Base-by-base conservation (phyloP, 2,888 invertebrate species). In the Zelleria hepariella region DNA sequence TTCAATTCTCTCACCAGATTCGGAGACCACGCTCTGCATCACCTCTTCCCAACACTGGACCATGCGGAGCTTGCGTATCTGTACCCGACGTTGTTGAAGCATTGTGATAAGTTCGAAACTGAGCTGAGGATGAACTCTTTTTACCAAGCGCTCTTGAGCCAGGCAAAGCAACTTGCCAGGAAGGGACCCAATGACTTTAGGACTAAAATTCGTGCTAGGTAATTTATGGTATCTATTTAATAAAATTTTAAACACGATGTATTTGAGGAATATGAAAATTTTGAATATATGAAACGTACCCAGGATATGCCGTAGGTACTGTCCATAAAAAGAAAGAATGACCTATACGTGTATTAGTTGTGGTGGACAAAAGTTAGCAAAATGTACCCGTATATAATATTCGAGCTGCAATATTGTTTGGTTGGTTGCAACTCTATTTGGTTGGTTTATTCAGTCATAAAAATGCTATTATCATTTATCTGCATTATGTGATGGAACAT, bases 41-140 rank as follows among this genome's bases (percentile, higher is more conserved):
- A 96, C 77, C 82, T 96, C 21, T 93, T 96, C 67, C 96, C 96
- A 0, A 94, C 95, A 0, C 68, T 96, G 32, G 96, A 96, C 73
- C 95, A 96, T 68, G 92, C 91, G 0, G 90, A 93, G 60, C 77
- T 96, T 15, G 90, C 91, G 7, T 89, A 92, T 57, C 81, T 95
- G 3, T 91, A 93, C 71, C 92, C 93, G 0, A 88, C 90, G 0
- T 86, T 93, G 10, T 66, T 91, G 6, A 83, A 93, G 63, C 93
- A 93, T 26, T 92, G 93, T 66, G 77, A 90, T 42, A 92, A 94
- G 67, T 94, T 92, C 67, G 90, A 90, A 10, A 72, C 91, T 0
- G 75, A 89, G 48, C 77, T 90, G 20, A 79, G 82, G 56, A 77
- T 80, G 48, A 86, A 82, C 6, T 89, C 91, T 0, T 91, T 92